phyloP scores from a whole-genome alignment of 1,140 invertebrate genomes.

The Pseudomyrmex sp. region DNA sequence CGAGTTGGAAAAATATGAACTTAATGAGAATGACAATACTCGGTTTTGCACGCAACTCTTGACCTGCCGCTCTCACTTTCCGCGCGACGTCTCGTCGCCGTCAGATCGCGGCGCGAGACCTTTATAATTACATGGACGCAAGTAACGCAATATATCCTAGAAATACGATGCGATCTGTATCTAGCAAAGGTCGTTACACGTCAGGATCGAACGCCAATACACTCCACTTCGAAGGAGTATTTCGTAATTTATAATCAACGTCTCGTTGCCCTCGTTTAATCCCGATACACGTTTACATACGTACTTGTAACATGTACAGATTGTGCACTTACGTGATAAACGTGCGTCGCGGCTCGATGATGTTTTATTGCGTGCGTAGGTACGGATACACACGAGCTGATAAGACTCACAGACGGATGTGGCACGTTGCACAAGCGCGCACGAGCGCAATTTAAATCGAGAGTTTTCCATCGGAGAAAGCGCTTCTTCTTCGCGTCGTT shows the following conservation, averaged over 20 bases:
- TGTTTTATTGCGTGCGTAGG: constrained; percentile 18
- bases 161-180: constrained; percentile 14
- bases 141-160: constrained; percentile 18
- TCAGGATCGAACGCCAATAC: not conserved
- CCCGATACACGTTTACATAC: not conserved
- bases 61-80: too few relatives aligned
- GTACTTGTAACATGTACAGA: too few relatives aligned
- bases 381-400: not conserved
- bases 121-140: constrained; percentile 23
- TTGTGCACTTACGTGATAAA: constrained; percentile 26
- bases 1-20: not conserved
- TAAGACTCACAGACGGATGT: constrained; percentile 33
- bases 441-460: constrained; percentile 67
- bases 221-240: not conserved
- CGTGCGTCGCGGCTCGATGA: not conserved
- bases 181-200: not conserved
- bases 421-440: constrained; percentile 67
- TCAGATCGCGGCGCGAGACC: not conserved
- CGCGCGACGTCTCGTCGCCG: not conserved
- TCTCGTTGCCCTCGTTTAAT: not conserved
- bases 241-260: constrained; percentile 3
- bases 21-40: not conserved
- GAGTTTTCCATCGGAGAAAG: constrained; percentile 71
- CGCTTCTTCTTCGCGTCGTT: constrained; percentile 68
- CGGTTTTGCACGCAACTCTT: not conserved